These are phyloP conservation scores for Psilanteris sp. DNA, from an alignment of 1,140 invertebrate genomes.

Conservation along the genomic window DNA sequence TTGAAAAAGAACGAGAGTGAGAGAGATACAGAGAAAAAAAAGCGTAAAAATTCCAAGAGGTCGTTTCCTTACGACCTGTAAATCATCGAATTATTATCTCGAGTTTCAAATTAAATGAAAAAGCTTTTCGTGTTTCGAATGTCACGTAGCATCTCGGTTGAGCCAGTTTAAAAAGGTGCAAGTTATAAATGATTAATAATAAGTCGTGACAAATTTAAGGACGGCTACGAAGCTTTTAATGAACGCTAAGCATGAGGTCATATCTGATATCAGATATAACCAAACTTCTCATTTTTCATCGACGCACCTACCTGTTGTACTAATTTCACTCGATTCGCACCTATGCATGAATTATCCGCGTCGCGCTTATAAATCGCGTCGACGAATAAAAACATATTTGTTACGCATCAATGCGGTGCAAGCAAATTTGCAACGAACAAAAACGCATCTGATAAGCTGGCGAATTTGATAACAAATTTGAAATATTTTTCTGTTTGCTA, in stretches of 20 bases:
- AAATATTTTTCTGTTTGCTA: no score
- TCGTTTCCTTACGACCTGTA: constrained; percentile 6
- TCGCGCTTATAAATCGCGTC: not conserved
- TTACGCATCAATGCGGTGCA: no score
- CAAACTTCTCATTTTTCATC: constrained; percentile 50
- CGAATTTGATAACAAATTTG: no score
- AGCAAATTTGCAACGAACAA: no score
- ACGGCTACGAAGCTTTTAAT: constrained; percentile 43
- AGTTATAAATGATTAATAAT: constrained; percentile 61
- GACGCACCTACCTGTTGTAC: constrained; percentile 59
- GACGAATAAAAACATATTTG: no score
- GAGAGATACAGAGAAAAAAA: not conserved
- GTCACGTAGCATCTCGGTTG: constrained; percentile 31
- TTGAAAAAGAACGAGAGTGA: constrained; percentile 4
- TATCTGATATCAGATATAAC: constrained; percentile 56
- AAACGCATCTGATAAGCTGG: no score
- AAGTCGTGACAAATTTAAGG: constrained; percentile 58
- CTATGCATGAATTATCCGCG: constrained; percentile 28
- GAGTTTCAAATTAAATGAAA: constrained; percentile 55
- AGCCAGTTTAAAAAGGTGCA: constrained; percentile 29
- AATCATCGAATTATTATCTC: constrained; percentile 50
- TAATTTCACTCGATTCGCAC: constrained; percentile 39
- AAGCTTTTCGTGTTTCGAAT: constrained; percentile 45
- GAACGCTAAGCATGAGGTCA: constrained; percentile 30
- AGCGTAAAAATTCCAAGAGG: constrained; percentile 3